phyloP scores from a whole-genome alignment of 2,888 invertebrate genomes.

The Synergus umbraculus region DNA sequence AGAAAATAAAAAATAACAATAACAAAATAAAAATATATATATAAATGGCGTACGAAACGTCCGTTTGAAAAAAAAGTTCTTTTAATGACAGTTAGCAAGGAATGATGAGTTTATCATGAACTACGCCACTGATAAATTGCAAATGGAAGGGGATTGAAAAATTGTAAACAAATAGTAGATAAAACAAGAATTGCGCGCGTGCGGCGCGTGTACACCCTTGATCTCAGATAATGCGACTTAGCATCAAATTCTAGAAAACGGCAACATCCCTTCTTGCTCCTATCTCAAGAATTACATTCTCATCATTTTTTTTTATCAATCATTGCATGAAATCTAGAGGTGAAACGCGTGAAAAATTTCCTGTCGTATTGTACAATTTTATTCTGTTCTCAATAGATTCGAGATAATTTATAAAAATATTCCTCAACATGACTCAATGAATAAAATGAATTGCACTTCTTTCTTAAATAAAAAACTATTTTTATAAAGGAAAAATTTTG shows the following conservation, averaged over 20 bases:
- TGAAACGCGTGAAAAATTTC: background rate
- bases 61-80: background rate
- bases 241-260: background rate
- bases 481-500: background rate
- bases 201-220: slow-evolving; percentile 30
- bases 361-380: background rate
- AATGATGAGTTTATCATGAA: background rate
- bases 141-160: background rate
- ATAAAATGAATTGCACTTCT: background rate
- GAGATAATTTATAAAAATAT: background rate
- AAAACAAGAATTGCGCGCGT: slow-evolving; percentile 8
- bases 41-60: background rate
- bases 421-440: background rate
- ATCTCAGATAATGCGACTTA: background rate
- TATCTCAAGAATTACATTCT: no score
- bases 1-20: no score
- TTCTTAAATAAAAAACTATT: background rate
- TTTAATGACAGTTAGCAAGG: background rate
- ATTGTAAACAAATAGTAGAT: slow-evolving; percentile 18
- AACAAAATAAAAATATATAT: no score
- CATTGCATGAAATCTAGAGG: background rate
- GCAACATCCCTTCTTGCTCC: background rate
- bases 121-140: background rate
- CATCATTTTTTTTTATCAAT: background rate
- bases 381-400: background rate